Percentiles rank a stretch among this genome's conserved stretches.
Conservation (phyloP, 2,797 vertebrate genomes). For the Yasuhikotakia modesta region DNA sequence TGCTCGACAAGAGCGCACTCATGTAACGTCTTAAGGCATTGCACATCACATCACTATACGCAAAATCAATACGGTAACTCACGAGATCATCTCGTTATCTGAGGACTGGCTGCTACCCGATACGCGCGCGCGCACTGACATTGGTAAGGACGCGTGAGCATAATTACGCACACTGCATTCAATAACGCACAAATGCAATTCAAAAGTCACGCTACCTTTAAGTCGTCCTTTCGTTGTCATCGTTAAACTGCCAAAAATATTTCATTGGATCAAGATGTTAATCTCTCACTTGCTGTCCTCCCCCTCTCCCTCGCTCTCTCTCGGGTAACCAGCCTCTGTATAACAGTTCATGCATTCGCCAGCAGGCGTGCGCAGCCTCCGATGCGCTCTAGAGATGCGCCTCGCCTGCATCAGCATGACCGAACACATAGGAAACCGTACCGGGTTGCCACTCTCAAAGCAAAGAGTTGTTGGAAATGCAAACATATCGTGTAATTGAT, state of each 20-base stretch:
- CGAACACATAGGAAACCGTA: slow-evolving; percentile 13
- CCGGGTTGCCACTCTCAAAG: slow-evolving; percentile 28
- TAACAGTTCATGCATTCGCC: slow-evolving; percentile 74
- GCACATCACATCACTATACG: slow-evolving; percentile 39
- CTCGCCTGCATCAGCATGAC: slow-evolving; percentile 50
- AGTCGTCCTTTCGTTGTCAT: slow-evolving; percentile 86
- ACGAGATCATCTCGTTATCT: slow-evolving; percentile 26
- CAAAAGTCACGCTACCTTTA: slow-evolving; percentile 76
- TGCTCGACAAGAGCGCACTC: slow-evolving; percentile 11
- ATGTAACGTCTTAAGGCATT: slow-evolving; percentile 33
- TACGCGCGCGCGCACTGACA: slow-evolving; percentile 26
- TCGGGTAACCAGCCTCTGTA: slow-evolving; percentile 66
- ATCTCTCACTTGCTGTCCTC: slow-evolving; percentile 65
- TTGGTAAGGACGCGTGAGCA: slow-evolving; percentile 4
- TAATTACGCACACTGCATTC: background rate
- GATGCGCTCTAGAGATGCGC: slow-evolving; percentile 53
- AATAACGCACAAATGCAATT: slow-evolving; percentile 26
- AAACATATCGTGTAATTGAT: slow-evolving; percentile 21
- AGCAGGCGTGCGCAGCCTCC: slow-evolving; percentile 72
- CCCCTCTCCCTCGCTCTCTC: slow-evolving; percentile 59
- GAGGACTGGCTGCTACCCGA: slow-evolving; percentile 13
- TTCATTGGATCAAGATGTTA: slow-evolving; percentile 81
- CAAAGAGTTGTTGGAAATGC: background rate
- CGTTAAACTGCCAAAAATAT: slow-evolving; percentile 76
- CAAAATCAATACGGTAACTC: no score